Evolutionary conservation across 2,113 vertebrate genomes (phyloP).

Genomic region (Mellivora capensis): DNA sequence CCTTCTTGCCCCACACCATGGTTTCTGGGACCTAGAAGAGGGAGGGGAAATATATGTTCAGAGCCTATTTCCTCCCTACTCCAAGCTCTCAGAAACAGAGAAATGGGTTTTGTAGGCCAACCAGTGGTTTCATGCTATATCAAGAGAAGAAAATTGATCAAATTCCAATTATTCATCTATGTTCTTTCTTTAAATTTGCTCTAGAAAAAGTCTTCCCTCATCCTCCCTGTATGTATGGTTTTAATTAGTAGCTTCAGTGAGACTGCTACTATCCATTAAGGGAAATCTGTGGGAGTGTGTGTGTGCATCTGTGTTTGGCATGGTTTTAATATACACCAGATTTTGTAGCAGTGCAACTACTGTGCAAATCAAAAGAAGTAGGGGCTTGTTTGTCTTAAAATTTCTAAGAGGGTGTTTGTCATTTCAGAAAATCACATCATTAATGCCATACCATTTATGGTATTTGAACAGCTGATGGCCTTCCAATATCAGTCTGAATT

Average conservation of each 20-base stretch:
- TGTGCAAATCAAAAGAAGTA: neutral
- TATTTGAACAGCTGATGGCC: neutral
- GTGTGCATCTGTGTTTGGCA: neutral
- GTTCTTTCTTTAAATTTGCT: neutral
- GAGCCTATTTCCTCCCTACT: neutral
- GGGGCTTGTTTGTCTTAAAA: neutral
- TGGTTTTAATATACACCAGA: neutral
- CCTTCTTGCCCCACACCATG: neutral
- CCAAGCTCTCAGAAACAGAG: neutral
- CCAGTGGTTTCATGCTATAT: neutral
- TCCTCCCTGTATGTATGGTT: neutral
- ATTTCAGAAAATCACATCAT: neutral
- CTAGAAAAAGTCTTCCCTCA: neutral
- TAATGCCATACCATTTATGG: neutral
- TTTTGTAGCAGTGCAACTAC: neutral
- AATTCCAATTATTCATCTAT: neutral
- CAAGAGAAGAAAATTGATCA: neutral
- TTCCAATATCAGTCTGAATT: neutral
- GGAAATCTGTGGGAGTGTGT: neutral
- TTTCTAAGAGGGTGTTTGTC: neutral
- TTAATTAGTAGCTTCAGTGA: neutral
- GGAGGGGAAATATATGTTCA: neutral
- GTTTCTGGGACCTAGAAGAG: neutral
- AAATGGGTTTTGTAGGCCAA: neutral
- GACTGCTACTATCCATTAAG: neutral